phyloP scores from a whole-genome alignment of 2,888 invertebrate genomes.

The Melieria omissa region DNA sequence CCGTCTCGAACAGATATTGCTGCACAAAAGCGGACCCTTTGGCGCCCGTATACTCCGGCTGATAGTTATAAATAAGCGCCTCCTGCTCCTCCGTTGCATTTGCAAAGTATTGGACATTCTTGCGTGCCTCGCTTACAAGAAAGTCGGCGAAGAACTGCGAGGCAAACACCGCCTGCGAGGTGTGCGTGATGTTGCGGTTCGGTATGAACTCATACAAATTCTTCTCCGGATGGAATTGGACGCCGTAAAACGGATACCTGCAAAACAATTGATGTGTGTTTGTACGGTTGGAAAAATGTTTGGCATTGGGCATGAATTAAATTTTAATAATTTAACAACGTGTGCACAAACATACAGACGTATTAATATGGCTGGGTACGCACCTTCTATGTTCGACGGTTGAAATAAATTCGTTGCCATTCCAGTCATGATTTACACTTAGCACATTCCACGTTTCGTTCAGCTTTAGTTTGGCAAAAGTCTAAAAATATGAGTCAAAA shows the following conservation, averaged over 20 bases:
- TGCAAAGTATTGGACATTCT: slow-evolving; percentile 72
- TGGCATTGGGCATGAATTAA: neutral
- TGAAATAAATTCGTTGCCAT: slow-evolving; percentile 79
- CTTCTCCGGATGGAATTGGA: slow-evolving; percentile 95
- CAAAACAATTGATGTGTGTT: neutral
- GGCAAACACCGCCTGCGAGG: slow-evolving; percentile 71
- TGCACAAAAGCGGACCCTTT: slow-evolving; percentile 74
- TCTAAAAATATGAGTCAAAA: slow-evolving; percentile 62
- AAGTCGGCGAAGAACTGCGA: slow-evolving; percentile 87
- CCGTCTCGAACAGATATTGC: slow-evolving; percentile 75
- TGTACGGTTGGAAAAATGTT: neutral
- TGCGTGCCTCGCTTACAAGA: slow-evolving; percentile 81
- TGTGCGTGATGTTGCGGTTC: slow-evolving; percentile 74
- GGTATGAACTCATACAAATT: slow-evolving; percentile 81
- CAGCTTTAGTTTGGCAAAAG: slow-evolving; percentile 69
- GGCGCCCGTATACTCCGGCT: slow-evolving; percentile 73
- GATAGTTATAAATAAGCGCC: slow-evolving; percentile 80
- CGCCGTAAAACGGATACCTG: slow-evolving; percentile 84
- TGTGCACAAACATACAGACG: neutral
- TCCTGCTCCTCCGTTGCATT: slow-evolving; percentile 68
- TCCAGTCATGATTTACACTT: slow-evolving; percentile 76
- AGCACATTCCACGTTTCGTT: slow-evolving; percentile 76
- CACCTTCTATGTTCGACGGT: slow-evolving; percentile 77
- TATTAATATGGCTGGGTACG: slow-evolving; percentile 12
- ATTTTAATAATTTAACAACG: slow-evolving; percentile 17